Percentiles rank a stretch among this genome's conserved stretches.
These are phyloP conservation scores for Cetonia aurata DNA, from an alignment of 2,888 invertebrate species.

Conservation along the genomic window DNA sequence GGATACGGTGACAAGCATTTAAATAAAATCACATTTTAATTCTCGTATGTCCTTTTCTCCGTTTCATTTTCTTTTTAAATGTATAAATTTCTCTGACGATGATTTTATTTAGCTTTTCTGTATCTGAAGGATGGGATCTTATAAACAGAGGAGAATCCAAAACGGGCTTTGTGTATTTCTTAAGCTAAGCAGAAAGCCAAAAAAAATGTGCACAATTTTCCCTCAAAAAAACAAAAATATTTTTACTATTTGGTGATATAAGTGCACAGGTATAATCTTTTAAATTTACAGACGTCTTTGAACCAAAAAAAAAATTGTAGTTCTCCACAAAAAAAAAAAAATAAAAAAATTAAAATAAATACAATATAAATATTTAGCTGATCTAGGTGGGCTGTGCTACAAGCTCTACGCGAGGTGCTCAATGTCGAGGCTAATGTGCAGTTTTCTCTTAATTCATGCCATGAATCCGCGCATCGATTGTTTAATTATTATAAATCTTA, in stretches of 20 bases:
- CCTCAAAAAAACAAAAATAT: constrained; percentile 20
- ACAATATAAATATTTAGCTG: constrained; percentile 6
- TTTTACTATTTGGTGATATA: not conserved
- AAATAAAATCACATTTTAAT: constrained; percentile 42
- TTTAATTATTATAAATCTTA: constrained; percentile 6
- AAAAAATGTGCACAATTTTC: constrained; percentile 31
- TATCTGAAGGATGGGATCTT: constrained; percentile 1
- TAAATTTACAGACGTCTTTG: constrained; percentile 4
- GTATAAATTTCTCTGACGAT: not conserved
- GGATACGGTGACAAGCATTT: constrained; percentile 9
- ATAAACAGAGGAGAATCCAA: constrained; percentile 25
- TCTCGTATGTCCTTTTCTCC: not conserved
- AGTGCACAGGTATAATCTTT: not conserved
- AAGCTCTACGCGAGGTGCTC: constrained; percentile 48
- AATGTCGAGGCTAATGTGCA: constrained; percentile 50
- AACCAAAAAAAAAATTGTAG: not conserved
- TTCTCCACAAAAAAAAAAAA: not conserved
- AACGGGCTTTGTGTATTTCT: constrained; percentile 6
- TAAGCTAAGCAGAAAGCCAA: constrained; percentile 46
- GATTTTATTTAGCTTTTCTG: constrained; percentile 40
- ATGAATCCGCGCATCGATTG: constrained; percentile 26
- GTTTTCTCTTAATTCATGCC: constrained; percentile 48
- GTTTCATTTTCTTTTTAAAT: not conserved
- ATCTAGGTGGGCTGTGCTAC: constrained; percentile 53
- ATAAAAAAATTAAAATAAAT: constrained; percentile 18